These are phyloP conservation scores for Ramphastos sulfuratus DNA, from an alignment of 2,113 vertebrate species.

Conservation along the genomic window DNA sequence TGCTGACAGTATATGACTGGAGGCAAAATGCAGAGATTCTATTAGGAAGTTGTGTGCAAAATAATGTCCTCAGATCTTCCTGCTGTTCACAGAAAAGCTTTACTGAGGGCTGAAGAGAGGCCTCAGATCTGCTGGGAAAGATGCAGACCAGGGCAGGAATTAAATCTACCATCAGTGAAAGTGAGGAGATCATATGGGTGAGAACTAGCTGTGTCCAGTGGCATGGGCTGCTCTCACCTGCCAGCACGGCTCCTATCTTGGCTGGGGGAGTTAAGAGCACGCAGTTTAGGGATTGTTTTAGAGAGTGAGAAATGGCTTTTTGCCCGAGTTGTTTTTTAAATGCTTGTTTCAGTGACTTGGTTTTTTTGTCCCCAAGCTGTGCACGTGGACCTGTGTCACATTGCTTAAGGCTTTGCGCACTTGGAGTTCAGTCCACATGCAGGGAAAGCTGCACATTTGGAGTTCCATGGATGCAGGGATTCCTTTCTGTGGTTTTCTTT, in stretches of 20 bases:
- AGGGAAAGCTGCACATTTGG: background rate
- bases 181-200: background rate
- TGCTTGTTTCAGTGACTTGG: background rate
- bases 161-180: background rate
- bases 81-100: background rate
- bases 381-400: too few relatives aligned
- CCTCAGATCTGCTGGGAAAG: background rate
- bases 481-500: background rate
- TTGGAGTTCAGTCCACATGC: fast-evolving
- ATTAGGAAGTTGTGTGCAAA: background rate
- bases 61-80: background rate
- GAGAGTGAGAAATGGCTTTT: background rate
- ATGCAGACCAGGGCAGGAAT: background rate
- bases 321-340: background rate
- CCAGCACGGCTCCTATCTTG: background rate
- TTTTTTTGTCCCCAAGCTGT: background rate
- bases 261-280: background rate
- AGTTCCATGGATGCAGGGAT: fast-evolving
- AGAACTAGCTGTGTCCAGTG: fast-evolving
- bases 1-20: background rate
- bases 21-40: background rate
- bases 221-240: background rate
- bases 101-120: background rate
- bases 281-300: background rate
- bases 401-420: background rate